These are phyloP conservation scores for Hypolimnas misippus DNA, from an alignment of 2,888 invertebrate genomes.

Conservation along the genomic window DNA sequence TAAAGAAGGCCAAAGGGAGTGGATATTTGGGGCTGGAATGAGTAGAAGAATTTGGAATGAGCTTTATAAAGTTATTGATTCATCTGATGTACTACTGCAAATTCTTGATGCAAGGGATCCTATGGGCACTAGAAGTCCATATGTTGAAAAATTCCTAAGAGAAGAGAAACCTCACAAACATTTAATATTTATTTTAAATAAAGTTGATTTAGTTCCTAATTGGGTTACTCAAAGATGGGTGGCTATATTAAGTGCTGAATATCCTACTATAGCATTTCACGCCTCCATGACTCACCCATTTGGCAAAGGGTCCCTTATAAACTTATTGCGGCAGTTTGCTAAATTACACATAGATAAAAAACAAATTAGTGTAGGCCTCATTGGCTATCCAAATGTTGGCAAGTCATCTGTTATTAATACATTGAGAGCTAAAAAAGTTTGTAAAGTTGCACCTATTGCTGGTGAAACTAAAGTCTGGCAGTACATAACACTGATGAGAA, in stretches of 20 bases:
- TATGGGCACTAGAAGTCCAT: constrained; percentile 96
- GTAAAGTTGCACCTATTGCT: constrained; percentile 99
- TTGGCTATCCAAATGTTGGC: constrained; percentile 99
- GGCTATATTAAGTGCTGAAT: constrained; percentile 95
- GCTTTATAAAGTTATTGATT: constrained; percentile 99
- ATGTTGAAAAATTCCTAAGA: constrained; percentile 95
- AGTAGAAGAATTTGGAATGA: constrained; percentile 99
- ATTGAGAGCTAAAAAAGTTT: constrained; percentile 97
- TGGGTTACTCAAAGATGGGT: constrained; percentile 99
- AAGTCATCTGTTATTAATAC: constrained; percentile 99
- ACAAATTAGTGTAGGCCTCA: constrained; percentile 99
- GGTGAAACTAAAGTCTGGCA: constrained; percentile 99
- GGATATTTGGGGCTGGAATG: constrained; percentile 97
- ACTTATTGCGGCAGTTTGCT: constrained; percentile 96
- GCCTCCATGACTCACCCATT: constrained; percentile 99
- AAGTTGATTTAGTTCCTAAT: constrained; percentile 97
- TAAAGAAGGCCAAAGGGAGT: constrained; percentile 92
- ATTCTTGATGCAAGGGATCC: constrained; percentile 99
- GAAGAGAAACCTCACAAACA: constrained; percentile 99
- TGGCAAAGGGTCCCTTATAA: constrained; percentile 98
- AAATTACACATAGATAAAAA: constrained; percentile 98
- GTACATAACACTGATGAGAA: constrained; percentile 98
- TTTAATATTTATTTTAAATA: constrained; percentile 97
- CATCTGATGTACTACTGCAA: constrained; percentile 98
- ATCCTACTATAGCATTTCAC: constrained; percentile 99